These are phyloP conservation scores for Agapornis roseicollis DNA, from an alignment of 2,113 vertebrate genomes.

Conservation along the genomic window DNA sequence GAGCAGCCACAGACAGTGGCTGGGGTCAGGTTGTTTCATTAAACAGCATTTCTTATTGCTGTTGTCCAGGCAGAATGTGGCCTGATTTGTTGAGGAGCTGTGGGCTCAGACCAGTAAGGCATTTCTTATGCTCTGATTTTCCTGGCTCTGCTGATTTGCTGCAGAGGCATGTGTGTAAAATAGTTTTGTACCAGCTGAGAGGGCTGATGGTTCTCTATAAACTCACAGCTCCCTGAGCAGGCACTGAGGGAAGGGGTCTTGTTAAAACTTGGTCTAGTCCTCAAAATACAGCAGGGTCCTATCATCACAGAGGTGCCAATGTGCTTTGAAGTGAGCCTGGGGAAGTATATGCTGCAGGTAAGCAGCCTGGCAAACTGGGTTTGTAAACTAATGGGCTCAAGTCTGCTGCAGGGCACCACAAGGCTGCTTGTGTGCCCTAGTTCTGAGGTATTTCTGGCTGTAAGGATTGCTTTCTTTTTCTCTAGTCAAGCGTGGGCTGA, in stretches of 20 bases:
- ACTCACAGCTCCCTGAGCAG: not conserved
- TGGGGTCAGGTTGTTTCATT: not conserved
- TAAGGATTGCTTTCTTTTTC: not conserved
- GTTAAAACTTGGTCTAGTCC: not conserved
- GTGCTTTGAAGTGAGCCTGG: not conserved
- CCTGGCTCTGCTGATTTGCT: not conserved
- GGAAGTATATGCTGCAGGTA: not conserved
- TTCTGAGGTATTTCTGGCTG: constrained; percentile 9
- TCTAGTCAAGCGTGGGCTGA: not conserved
- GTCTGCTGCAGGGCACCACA: not conserved
- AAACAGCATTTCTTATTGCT: not conserved
- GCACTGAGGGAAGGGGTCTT: not conserved
- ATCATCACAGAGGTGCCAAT: not conserved
- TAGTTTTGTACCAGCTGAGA: not conserved
- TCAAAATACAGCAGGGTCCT: not conserved
- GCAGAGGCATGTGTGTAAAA: not conserved
- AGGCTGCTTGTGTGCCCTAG: not conserved
- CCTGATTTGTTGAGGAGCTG: not conserved
- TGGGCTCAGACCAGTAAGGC: not conserved
- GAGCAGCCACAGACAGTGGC: not conserved
- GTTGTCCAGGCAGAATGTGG: not conserved
- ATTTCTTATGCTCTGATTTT: not conserved
- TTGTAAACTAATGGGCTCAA: not conserved
- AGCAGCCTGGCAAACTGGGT: not conserved
- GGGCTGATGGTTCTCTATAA: not conserved